These are phyloP conservation scores for Amorpha juglandis DNA, from an alignment of 2,888 invertebrate genomes.

Conservation along the genomic window DNA sequence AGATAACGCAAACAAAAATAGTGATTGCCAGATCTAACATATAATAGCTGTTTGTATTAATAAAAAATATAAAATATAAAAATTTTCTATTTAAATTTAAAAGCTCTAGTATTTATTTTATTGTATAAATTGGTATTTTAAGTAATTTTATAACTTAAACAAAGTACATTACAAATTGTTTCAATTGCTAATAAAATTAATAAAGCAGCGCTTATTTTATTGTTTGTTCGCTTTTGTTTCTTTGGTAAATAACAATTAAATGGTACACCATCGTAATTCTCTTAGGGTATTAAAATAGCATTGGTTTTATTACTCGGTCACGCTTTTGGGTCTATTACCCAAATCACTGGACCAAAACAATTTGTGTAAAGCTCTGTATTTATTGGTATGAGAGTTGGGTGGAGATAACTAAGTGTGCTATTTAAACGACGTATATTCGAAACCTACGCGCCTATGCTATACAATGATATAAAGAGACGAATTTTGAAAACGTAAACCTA, in stretches of 20 bases:
- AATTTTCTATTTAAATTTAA: no score
- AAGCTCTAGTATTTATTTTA: no score
- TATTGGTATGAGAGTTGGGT: slow-evolving; percentile 16
- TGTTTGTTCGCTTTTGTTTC: slow-evolving; percentile 32
- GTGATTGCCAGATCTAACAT: no score
- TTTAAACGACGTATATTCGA: background rate
- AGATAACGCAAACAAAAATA: no score
- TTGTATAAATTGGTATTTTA: no score
- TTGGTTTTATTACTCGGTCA: slow-evolving; percentile 39
- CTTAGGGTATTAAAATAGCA: slow-evolving; percentile 43
- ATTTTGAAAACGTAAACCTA: no score
- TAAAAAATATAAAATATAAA: no score
- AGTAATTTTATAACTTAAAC: no score
- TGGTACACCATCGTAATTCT: slow-evolving; percentile 48
- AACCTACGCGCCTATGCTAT: no score
- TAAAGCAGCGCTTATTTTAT: slow-evolving; percentile 10
- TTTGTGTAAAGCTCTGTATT: slow-evolving; percentile 25
- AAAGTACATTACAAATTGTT: slow-evolving; percentile 17
- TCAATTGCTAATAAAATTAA: slow-evolving; percentile 29
- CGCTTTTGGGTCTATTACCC: slow-evolving; percentile 24
- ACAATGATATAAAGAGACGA: no score
- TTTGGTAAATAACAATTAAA: slow-evolving; percentile 48
- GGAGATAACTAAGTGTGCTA: background rate
- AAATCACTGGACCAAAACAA: slow-evolving; percentile 22
- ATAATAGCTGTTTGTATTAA: no score